phyloP scores from a whole-genome alignment of 2,888 invertebrate genomes.

The Branchipolynoe longqiensis region DNA sequence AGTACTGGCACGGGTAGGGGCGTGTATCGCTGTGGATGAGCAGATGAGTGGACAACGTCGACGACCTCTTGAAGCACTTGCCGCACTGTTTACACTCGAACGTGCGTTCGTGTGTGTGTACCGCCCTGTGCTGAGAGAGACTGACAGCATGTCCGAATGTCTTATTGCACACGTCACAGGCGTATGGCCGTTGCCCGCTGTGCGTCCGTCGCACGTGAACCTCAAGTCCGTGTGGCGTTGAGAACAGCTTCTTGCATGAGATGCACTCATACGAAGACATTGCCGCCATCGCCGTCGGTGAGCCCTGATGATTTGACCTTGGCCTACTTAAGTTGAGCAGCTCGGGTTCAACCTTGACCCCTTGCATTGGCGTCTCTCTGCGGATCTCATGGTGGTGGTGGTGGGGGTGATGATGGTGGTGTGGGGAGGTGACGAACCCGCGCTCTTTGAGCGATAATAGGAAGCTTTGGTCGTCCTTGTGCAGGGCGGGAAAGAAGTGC shows the following conservation, averaged over 20 bases:
- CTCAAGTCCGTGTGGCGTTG: constrained; percentile 97
- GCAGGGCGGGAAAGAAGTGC: constrained; percentile 2
- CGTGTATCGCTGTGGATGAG: constrained; percentile 98
- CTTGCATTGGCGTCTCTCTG: constrained; percentile 6
- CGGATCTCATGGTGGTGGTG: constrained; percentile 1
- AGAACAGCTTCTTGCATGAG: constrained; percentile 99
- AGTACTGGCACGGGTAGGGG: constrained; percentile 98
- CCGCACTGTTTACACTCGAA: constrained; percentile 94
- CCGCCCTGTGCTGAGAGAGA: constrained; percentile 95
- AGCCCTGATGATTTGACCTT: neutral
- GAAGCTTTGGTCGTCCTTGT: constrained; percentile 14
- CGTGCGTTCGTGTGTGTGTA: constrained; percentile 80
- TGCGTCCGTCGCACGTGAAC: constrained; percentile 97
- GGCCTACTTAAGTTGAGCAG: constrained; percentile 20
- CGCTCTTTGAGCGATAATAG: constrained; percentile 34
- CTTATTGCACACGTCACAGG: constrained; percentile 98
- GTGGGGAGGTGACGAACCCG: neutral
- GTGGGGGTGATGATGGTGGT: neutral
- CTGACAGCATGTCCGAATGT: constrained; percentile 97
- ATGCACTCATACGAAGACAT: constrained; percentile 90
- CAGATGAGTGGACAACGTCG: constrained; percentile 97
- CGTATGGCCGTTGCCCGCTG: constrained; percentile 94
- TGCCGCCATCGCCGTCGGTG: neutral
- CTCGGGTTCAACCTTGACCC: constrained; percentile 30
- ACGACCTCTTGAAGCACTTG: constrained; percentile 96